These are phyloP conservation scores for Peromyscus leucopus DNA, from an alignment of 2,113 vertebrate species.

Conservation along the genomic window DNA sequence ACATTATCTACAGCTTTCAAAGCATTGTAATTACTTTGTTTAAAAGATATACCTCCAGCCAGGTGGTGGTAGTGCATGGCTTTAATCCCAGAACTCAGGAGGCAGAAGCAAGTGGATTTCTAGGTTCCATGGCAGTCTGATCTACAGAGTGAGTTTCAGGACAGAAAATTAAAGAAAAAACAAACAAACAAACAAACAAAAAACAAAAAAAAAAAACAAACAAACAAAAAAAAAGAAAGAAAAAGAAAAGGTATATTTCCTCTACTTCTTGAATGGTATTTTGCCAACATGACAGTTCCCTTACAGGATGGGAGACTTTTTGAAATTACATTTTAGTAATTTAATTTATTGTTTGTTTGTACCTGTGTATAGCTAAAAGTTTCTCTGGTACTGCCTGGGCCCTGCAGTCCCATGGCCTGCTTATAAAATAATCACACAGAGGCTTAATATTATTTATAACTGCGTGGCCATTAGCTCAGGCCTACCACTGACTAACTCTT, in stretches of 20 bases:
- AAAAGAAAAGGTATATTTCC: background rate
- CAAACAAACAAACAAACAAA: background rate
- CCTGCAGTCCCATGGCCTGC: too few species aligned
- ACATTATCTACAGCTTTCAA: rapidly evolving
- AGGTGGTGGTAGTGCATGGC: background rate
- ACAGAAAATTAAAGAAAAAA: background rate
- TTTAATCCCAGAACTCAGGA: background rate
- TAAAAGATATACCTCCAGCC: background rate
- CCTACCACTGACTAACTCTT: too few species aligned
- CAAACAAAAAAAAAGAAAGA: background rate
- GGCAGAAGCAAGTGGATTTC: background rate
- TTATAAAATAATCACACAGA: too few species aligned
- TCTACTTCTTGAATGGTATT: background rate
- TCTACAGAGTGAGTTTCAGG: background rate
- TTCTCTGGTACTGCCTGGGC: too few species aligned
- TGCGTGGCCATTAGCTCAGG: too few species aligned
- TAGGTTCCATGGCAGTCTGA: background rate
- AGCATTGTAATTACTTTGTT: background rate
- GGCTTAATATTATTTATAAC: too few species aligned
- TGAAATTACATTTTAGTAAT: background rate
- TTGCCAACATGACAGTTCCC: background rate
- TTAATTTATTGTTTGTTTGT: background rate
- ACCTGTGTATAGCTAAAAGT: background rate
- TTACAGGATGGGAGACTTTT: background rate
- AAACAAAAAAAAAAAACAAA: too few species aligned